A percentile compares a stretch with the other conserved stretches of the same genome.
phyloP scores from a whole-genome alignment of 37 sponge, comb jelly and placozoan species.

The Bolinopsis microptera region DNA sequence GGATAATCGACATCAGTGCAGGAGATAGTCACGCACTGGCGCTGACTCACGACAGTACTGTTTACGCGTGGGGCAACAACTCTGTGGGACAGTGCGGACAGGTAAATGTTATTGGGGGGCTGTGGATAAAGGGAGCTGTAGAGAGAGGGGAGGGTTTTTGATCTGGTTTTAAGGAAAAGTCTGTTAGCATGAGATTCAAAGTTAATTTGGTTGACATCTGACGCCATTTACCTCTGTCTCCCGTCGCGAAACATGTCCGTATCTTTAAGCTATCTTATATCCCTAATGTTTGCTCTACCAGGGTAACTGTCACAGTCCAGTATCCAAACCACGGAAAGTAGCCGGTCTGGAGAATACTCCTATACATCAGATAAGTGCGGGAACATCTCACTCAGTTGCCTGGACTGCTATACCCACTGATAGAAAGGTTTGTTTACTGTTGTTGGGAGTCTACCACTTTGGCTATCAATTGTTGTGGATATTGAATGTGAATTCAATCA shows the following conservation, averaged over 20 bases:
- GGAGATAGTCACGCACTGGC: slow-evolving; percentile 89
- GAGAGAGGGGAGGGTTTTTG: too few species aligned
- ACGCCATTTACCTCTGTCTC: too few species aligned
- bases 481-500: too few species aligned
- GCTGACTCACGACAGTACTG: slow-evolving; percentile 83
- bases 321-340: slow-evolving; percentile 75
- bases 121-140: too few species aligned
- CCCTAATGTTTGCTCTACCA: too few species aligned
- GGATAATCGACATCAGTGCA: slow-evolving; percentile 77
- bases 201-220: too few species aligned
- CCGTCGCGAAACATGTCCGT: too few species aligned
- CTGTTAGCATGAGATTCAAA: too few species aligned
- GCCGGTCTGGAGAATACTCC: slow-evolving; percentile 72
- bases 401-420: slow-evolving; percentile 89
- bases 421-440: slow-evolving; percentile 69
- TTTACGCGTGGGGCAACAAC: slow-evolving; percentile 93
- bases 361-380: slow-evolving; percentile 84
- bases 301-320: slow-evolving; percentile 73
- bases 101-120: background rate
- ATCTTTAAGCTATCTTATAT: too few species aligned
- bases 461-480: too few species aligned
- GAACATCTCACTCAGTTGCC: slow-evolving; percentile 85
- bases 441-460: too few species aligned
- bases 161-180: too few species aligned
- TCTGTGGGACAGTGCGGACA: slow-evolving; percentile 90